Conservation (phyloP, 2,888 invertebrate genomes). For the Nomada ferruginata region DNA sequence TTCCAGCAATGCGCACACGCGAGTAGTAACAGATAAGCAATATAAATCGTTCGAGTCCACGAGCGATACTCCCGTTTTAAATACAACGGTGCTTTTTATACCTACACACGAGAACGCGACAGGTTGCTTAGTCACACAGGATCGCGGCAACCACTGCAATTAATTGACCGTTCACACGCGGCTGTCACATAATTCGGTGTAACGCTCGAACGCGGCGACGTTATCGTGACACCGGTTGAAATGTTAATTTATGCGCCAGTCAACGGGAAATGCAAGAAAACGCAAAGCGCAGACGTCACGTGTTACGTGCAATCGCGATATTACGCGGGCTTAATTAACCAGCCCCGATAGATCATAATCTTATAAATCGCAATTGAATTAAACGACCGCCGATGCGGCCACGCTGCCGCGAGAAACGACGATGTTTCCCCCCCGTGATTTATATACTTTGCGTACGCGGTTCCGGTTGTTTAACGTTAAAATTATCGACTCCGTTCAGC, state of each 20-base stretch:
- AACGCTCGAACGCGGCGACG: slow-evolving; percentile 40
- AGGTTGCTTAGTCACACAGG: slow-evolving; percentile 32
- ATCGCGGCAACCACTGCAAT: slow-evolving; percentile 36
- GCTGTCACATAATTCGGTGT: slow-evolving; percentile 53
- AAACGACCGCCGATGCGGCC: slow-evolving; percentile 40
- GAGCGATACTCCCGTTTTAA: background rate
- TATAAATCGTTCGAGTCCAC: background rate
- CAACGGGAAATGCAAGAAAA: slow-evolving; percentile 43
- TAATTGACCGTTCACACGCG: slow-evolving; percentile 49
- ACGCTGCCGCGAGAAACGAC: slow-evolving; percentile 37
- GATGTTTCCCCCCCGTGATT: slow-evolving; percentile 60
- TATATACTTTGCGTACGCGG: slow-evolving; percentile 46
- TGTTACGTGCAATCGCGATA: slow-evolving; percentile 15
- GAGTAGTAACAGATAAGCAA: background rate
- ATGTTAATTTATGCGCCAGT: slow-evolving; percentile 50
- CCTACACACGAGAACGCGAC: background rate
- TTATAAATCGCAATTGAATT: slow-evolving; percentile 60
- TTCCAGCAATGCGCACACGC: background rate
- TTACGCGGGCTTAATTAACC: slow-evolving; percentile 56
- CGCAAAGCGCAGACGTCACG: slow-evolving; percentile 26
- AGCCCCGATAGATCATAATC: slow-evolving; percentile 57
- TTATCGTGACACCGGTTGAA: slow-evolving; percentile 49
- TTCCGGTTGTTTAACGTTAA: slow-evolving; percentile 65
- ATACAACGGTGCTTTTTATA: slow-evolving; percentile 34
- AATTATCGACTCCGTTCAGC: slow-evolving; percentile 50